Evolutionary conservation across 2,888 invertebrate species (phyloP).

Genomic region (Dicyrtomina minuta): DNA sequence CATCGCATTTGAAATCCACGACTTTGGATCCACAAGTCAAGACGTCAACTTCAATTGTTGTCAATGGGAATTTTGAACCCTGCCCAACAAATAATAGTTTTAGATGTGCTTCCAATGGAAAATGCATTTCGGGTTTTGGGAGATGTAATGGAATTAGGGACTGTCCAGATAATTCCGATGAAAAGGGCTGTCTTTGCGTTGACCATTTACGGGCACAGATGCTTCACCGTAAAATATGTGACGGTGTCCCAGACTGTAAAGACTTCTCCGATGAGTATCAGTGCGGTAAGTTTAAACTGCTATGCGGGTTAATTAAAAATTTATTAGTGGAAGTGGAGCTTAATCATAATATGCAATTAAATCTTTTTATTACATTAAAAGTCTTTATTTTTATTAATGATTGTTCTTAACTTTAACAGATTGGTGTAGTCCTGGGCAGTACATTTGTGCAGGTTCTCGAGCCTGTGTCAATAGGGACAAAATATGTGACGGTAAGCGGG

Average conservation of each 20-base stretch:
- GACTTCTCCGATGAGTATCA: constrained; percentile 76
- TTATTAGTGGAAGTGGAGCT: background rate
- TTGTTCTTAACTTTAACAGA: constrained; percentile 60
- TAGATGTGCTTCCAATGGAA: constrained; percentile 51
- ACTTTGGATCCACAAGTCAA: constrained; percentile 39
- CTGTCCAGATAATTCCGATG: constrained; percentile 66
- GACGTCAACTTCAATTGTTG: constrained; percentile 44
- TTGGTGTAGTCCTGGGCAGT: constrained; percentile 72
- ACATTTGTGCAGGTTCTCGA: constrained; percentile 72
- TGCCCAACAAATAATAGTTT: constrained; percentile 49
- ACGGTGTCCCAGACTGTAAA: constrained; percentile 76
- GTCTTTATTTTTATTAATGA: background rate
- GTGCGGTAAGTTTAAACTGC: constrained; percentile 64
- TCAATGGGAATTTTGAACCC: constrained; percentile 36
- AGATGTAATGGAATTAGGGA: constrained; percentile 55
- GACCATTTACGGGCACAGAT: constrained; percentile 72
- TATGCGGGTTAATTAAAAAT: background rate
- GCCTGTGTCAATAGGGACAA: constrained; percentile 67
- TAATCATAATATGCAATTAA: background rate
- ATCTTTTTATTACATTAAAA: background rate
- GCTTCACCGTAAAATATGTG: constrained; percentile 72
- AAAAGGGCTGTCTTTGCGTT: constrained; percentile 69
- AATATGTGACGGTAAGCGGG: constrained; percentile 70
- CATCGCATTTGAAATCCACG: constrained; percentile 13
- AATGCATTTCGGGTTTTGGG: constrained; percentile 53